Conservation (phyloP, 2,797 vertebrate species). For the Esox lucius region DNA sequence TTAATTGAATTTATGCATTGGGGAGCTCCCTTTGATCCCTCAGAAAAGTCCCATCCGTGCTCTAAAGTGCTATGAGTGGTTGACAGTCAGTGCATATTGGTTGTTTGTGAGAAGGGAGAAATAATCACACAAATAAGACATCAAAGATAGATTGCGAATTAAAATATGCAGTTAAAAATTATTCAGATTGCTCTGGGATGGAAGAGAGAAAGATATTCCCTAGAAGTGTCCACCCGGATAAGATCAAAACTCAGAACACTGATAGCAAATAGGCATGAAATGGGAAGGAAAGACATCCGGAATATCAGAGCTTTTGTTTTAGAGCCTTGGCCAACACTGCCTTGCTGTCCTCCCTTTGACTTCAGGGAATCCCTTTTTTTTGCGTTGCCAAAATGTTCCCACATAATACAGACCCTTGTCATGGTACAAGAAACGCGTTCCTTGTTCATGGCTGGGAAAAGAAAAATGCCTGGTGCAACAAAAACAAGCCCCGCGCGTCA, state of each 20-base stretch:
- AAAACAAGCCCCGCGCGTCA: slow-evolving; percentile 52
- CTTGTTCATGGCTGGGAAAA: slow-evolving; percentile 7
- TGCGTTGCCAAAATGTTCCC: slow-evolving; percentile 52
- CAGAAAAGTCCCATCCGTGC: slow-evolving; percentile 63
- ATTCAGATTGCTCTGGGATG: slow-evolving; percentile 78
- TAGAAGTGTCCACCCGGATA: slow-evolving; percentile 74
- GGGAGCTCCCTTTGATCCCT: slow-evolving; percentile 73
- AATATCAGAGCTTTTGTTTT: slow-evolving; percentile 27
- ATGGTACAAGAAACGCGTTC: slow-evolving; percentile 29
- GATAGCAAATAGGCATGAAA: slow-evolving; percentile 39
- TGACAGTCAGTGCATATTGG: slow-evolving; percentile 60
- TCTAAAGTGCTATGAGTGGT: slow-evolving; percentile 58
- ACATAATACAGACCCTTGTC: slow-evolving; percentile 50
- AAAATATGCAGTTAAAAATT: slow-evolving; percentile 79
- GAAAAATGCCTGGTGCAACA: slow-evolving; percentile 19
- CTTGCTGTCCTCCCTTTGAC: slow-evolving; percentile 51
- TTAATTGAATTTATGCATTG: slow-evolving; percentile 64
- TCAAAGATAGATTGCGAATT: slow-evolving; percentile 80
- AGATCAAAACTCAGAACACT: slow-evolving; percentile 71
- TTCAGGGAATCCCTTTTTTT: slow-evolving; percentile 52
- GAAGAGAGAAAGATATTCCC: slow-evolving; percentile 75
- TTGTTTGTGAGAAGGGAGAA: slow-evolving; percentile 66
- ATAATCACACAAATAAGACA: slow-evolving; percentile 84
- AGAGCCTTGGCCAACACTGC: slow-evolving; percentile 41
- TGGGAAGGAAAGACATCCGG: slow-evolving; percentile 25